Base-by-base conservation (phyloP, 2,113 vertebrate genomes). In the Corynorhinus townsendii region DNA sequence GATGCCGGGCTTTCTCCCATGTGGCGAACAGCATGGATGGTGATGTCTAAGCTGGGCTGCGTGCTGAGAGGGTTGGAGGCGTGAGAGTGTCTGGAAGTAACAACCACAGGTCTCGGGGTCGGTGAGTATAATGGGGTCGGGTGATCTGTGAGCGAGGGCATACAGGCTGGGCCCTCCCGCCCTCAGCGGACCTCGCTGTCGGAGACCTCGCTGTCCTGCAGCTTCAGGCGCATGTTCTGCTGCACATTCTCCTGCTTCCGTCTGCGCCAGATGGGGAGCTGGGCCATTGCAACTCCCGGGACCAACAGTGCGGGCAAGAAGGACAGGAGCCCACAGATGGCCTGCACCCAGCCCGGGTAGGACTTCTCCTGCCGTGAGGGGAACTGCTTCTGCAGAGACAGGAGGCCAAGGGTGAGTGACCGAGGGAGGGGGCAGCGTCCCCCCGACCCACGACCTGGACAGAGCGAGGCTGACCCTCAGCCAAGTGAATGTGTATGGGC, bases 271-370 rank as follows among this genome's bases (percentile, higher is more conserved):
- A 92, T 77, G 11, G 96, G 94, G 90, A 96, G 97, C 71, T 97
- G 97, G 97, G 98, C 98, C 85, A 99, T 38, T 0, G 98, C 98
- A 24, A 98, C 98, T 8, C 95, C 45, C 3, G 99, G 99, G 82
- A 99, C 96, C 17, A 98, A 98, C 15, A 98, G 0, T 0, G 98
- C 94, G 0, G 99, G 99, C 17, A 99, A 4, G 9, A 86, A 26
- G 49, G 96, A 97, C 90, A 99, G 93, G 28, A 99, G 89, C 80
- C 98, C 71, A 49, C 99, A 99, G 64, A 98, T 96, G 72, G 95
- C 97, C 79, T 97, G 98, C 40, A 99, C 99, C 99, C 99, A 99
- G 38, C 87, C 86, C 0, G 99, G 99, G 85, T 99, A 99, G 2
- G 73, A 16, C 96, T 98, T 98, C 52, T 93, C 38, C 45, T 99